Evolutionary conservation across 2,797 vertebrate genomes (phyloP), one percentile per base, ranked within the genome.

Genomic region (Xenentodon cancila): DNA sequence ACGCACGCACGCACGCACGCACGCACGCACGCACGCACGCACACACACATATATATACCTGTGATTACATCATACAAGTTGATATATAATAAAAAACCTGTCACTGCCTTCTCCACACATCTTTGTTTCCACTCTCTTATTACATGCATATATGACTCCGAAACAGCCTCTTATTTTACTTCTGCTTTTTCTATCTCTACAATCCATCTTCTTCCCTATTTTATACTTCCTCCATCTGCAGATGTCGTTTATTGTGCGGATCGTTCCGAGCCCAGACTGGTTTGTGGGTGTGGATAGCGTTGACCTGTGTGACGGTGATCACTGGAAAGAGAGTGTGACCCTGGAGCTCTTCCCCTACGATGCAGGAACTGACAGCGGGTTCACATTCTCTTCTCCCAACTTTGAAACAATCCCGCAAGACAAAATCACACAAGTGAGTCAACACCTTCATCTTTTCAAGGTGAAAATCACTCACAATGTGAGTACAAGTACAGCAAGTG

Each of bases 331-430:
- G 5, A 94, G 89, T 47, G 72, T 95, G 1, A 86, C 92, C 0
- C 49, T 98, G 69, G 95, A 98, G 53, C 94, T 99, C 25, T 94
- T 92, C 77, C 98, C 98, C 0, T 94, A 96, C 0, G 98, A 99
- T 9, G 96, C 98, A 0, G 98, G 97, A 27, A 99, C 98, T 0
- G 97, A 99, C 61, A 99, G 96, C 1, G 97, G 98, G 12, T 99
- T 99, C 88, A 99, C 98, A 1, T 99, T 99, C 90, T 99, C 97
- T 2, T 98, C 97, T 0, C 98, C 98, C 27, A 99, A 99, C 80
- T 99, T 95, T 59, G 96, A 97, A 40, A 98, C 97, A 40, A 95
- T 99, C 81, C 98, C 98, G 0, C 98, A 99, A 84, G 97, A 95
- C 71, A 95, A 93, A 9, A 93, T 99, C 71, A 95, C 92, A 2